These are phyloP conservation scores for Okapia johnstoni DNA, from an alignment of 2,113 vertebrate genomes.

Conservation along the genomic window DNA sequence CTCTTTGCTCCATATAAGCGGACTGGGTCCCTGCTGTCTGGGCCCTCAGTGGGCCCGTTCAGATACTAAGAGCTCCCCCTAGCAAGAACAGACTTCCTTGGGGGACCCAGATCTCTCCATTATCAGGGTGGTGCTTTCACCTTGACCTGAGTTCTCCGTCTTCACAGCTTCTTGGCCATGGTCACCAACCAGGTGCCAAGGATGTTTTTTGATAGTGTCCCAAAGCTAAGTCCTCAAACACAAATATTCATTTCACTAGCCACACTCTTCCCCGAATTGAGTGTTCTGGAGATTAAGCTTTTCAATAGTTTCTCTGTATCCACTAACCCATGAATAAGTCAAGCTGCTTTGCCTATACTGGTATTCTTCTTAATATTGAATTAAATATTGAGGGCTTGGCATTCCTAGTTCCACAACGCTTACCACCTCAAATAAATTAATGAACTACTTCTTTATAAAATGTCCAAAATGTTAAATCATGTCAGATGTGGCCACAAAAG, in stretches of 20 bases:
- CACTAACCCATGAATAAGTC: neutral
- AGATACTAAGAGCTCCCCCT: neutral
- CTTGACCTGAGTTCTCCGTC: neutral
- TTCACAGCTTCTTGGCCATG: neutral
- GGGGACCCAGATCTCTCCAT: neutral
- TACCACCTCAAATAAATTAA: slow-evolving; percentile 59
- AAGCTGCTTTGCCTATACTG: neutral
- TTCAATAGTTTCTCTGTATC: slow-evolving; percentile 43
- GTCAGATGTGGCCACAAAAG: slow-evolving; percentile 11
- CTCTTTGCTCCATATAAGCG: neutral
- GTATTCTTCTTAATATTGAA: slow-evolving; percentile 7
- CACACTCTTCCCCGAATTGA: slow-evolving; percentile 20
- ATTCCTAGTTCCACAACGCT: neutral
- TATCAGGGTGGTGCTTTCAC: neutral
- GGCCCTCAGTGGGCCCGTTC: neutral
- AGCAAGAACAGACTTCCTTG: neutral
- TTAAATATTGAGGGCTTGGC: slow-evolving; percentile 9
- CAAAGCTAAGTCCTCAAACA: neutral
- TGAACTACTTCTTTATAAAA: slow-evolving; percentile 65
- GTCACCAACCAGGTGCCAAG: neutral
- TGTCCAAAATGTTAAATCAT: slow-evolving; percentile 64
- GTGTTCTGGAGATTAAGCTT: slow-evolving; percentile 11
- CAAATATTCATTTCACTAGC: slow-evolving; percentile 8
- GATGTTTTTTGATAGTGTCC: neutral
- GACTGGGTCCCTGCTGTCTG: neutral